A percentile compares a stretch with the other conserved stretches of the same genome.
Evolutionary conservation across 2,113 vertebrate genomes (phyloP).

Genomic region (Athene noctua): DNA sequence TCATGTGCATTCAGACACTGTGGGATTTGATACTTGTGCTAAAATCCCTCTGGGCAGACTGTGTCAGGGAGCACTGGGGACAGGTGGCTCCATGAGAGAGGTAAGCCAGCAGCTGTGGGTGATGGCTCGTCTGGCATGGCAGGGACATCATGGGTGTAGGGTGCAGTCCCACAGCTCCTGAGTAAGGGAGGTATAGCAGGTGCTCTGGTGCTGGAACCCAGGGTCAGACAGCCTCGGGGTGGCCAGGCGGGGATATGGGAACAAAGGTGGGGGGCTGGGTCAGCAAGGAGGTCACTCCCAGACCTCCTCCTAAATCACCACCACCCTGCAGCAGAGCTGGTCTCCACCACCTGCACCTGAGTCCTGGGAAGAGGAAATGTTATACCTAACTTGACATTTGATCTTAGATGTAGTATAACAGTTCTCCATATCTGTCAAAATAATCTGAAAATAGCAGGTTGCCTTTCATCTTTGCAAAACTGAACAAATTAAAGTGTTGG

Average conservation of each 20-base stretch:
- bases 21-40: background rate
- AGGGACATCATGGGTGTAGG: too few species aligned
- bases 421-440: background rate
- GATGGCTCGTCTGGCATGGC: accelerated
- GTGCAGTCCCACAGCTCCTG: accelerated
- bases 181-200: background rate
- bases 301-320: accelerated
- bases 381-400: background rate
- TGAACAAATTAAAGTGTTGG: background rate
- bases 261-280: background rate
- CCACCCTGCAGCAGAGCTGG: accelerated
- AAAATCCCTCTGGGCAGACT: background rate
- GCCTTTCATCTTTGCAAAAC: background rate
- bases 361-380: accelerated
- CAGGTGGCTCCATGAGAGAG: background rate
- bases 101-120: accelerated
- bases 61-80: background rate
- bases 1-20: accelerated
- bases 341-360: accelerated
- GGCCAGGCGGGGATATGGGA: accelerated
- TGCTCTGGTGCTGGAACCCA: accelerated
- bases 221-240: background rate
- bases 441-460: background rate
- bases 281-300: accelerated
- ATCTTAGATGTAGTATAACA: background rate